phyloP scores from a whole-genome alignment of 1,140 invertebrate genomes.

The Augochlora pura region DNA sequence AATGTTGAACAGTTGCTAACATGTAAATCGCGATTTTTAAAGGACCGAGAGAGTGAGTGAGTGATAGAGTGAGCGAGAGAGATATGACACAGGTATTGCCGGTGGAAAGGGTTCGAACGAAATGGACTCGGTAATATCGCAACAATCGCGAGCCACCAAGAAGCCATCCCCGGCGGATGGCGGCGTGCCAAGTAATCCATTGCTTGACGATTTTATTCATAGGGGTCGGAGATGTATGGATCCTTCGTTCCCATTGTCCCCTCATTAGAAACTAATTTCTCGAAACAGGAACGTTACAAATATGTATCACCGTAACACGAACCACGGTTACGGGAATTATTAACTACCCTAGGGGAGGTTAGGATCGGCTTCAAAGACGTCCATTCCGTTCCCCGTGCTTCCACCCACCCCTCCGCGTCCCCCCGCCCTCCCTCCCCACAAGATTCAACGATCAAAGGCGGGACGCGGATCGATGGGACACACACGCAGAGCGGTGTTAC shows the following conservation, averaged over 20 bases:
- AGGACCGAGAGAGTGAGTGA: not conserved
- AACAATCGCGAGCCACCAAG: slow-evolving; percentile 6
- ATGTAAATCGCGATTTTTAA: not conserved
- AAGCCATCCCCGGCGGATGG: slow-evolving; percentile 35
- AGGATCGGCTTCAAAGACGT: not conserved
- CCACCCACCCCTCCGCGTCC: no score
- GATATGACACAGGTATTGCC: no score
- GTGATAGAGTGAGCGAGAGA: no score
- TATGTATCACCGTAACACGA: no score
- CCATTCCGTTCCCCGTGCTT: not conserved
- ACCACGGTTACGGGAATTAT: not conserved
- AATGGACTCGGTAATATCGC: slow-evolving; percentile 6
- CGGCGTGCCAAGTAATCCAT: slow-evolving; percentile 52
- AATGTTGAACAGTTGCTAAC: not conserved
- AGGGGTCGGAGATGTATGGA: slow-evolving; percentile 13
- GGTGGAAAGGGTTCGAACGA: not conserved
- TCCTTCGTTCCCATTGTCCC: not conserved
- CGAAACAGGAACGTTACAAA: not conserved
- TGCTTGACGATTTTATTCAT: slow-evolving; percentile 41
- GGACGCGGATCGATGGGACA: not conserved
- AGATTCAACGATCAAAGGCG: slow-evolving; percentile 3
- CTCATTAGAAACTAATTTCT: not conserved
- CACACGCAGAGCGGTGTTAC: not conserved
- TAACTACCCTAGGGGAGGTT: not conserved
- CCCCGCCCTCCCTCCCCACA: not conserved